A percentile compares a stretch with the other conserved stretches of the same genome.
These are phyloP conservation scores for Camelus bactrianus DNA, from an alignment of 2,113 vertebrate species.

Conservation along the genomic window DNA sequence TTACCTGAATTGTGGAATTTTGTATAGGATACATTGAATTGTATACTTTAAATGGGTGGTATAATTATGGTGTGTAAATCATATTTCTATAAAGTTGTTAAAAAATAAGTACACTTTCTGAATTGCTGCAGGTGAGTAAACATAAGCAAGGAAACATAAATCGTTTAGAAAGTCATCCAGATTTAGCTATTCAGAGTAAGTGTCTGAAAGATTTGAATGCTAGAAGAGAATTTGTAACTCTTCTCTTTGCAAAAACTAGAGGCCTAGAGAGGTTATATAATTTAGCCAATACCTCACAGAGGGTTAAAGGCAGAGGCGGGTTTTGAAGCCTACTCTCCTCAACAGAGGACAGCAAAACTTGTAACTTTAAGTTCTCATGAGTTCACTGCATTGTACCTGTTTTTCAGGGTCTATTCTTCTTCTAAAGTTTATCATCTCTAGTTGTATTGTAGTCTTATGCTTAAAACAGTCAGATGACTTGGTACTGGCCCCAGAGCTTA, in stretches of 20 bases:
- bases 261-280: not conserved
- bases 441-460: not conserved
- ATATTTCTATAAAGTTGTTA: not conserved
- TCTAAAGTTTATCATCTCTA: not conserved
- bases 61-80: not conserved
- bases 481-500: not conserved
- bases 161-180: not conserved
- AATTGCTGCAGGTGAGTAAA: not conserved
- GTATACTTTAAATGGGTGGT: not conserved
- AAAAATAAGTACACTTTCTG: not conserved
- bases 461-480: not conserved
- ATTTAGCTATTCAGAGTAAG: not conserved
- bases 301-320: not conserved
- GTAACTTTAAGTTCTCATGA: not conserved
- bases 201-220: not conserved
- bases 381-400: not conserved
- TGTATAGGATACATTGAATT: not conserved
- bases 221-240: not conserved
- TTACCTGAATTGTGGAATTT: not conserved
- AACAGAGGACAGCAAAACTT: not conserved
- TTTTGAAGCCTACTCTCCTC: not conserved
- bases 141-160: not conserved
- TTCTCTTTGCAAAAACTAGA: not conserved
- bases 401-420: not conserved
- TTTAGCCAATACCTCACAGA: not conserved